Conservation (phyloP, 2,797 vertebrate species). For the Garrulus glandarius region DNA sequence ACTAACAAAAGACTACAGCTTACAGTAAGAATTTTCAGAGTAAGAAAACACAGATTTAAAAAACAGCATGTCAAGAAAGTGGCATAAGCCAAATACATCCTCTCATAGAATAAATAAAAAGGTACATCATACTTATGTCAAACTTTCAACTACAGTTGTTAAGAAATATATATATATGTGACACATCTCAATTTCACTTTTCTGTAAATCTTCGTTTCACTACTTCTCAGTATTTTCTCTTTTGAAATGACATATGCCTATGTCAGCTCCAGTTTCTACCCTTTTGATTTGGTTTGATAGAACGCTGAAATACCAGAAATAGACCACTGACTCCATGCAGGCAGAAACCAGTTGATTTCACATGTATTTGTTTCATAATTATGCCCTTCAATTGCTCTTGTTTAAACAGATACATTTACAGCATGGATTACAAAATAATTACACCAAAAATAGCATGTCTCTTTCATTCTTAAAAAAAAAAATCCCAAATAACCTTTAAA, state of each 20-base stretch:
- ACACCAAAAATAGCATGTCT: background rate
- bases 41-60: conserved; percentile 27
- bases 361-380: background rate
- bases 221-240: background rate
- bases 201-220: background rate
- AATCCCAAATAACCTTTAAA: background rate
- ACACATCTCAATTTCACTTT: background rate
- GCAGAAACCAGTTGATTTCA: background rate
- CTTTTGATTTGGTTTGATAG: background rate
- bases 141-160: background rate
- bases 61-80: conserved; percentile 7
- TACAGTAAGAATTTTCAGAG: background rate
- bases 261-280: background rate
- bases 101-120: background rate
- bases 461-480: background rate
- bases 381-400: background rate
- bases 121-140: background rate
- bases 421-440: background rate
- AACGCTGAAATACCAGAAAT: background rate
- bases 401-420: background rate
- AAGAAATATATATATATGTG: background rate
- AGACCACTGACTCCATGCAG: background rate
- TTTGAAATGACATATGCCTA: background rate
- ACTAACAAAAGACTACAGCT: background rate
- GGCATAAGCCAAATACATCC: background rate